These are phyloP conservation scores for Ataeniobius toweri DNA, from an alignment of 2,797 vertebrate species.

Conservation along the genomic window DNA sequence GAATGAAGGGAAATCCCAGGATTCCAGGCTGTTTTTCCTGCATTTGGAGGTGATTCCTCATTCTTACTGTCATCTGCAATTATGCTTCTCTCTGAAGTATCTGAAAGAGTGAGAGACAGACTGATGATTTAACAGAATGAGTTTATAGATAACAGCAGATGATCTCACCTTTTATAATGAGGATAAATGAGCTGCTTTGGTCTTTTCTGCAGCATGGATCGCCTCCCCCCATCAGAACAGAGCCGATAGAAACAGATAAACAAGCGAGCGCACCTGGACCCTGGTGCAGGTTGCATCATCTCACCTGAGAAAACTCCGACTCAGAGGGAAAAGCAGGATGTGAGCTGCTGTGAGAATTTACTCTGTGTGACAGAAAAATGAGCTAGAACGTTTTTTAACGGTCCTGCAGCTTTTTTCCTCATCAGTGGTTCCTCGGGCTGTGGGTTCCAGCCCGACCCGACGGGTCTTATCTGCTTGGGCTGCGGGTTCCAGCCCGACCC, in stretches of 20 bases:
- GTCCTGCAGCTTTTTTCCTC: no score
- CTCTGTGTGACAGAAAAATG: not conserved
- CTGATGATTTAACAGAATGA: conserved; percentile 38
- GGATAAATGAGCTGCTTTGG: no score
- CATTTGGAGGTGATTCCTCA: conserved; percentile 77
- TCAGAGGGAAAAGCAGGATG: conserved; percentile 41
- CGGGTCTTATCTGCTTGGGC: not conserved
- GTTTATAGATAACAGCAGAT: no score
- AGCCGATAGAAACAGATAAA: conserved; percentile 70
- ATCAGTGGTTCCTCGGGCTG: no score
- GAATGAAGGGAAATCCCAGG: conserved; percentile 35
- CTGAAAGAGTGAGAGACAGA: conserved; percentile 15
- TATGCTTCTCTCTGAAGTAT: no score
- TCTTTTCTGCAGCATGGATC: no score
- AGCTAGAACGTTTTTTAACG: not conserved
- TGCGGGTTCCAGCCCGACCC: not conserved
- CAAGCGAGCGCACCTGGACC: conserved; percentile 69
- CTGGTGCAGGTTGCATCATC: conserved; percentile 60
- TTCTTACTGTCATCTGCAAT: no score
- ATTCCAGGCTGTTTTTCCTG: conserved; percentile 42
- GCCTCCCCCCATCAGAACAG: conserved; percentile 72
- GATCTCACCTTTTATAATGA: no score
- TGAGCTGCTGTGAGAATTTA: conserved; percentile 1
- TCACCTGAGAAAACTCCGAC: conserved; percentile 43
- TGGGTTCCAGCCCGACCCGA: not conserved